phyloP scores from a whole-genome alignment of 2,888 invertebrate genomes.

The Cephus nigrinus region DNA sequence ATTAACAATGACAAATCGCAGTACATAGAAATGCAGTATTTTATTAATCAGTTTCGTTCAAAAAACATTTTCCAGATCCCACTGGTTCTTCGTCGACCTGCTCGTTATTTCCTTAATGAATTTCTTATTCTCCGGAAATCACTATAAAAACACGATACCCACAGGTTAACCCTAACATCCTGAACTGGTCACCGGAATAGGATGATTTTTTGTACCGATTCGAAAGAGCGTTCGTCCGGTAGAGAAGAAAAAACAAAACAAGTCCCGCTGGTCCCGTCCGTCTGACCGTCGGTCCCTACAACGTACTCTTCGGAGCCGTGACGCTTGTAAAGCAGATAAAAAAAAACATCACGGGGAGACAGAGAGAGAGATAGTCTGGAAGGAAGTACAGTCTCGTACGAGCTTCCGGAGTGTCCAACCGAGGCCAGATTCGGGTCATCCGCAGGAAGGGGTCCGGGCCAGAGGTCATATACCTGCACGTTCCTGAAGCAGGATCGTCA shows the following conservation, averaged over 20 bases:
- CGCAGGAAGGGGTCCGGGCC: constrained; percentile 33
- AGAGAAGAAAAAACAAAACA: constrained; percentile 10
- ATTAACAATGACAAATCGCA: not conserved
- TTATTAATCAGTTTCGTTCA: not conserved
- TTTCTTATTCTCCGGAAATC: not conserved
- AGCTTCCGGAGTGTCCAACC: constrained; percentile 22
- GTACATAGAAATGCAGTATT: not conserved
- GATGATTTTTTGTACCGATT: constrained; percentile 16
- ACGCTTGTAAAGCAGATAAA: not conserved
- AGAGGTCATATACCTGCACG: constrained; percentile 58
- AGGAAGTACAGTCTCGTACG: constrained; percentile 5
- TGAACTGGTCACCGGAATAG: constrained; percentile 22
- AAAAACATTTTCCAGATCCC: not conserved
- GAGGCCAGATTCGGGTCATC: constrained; percentile 30
- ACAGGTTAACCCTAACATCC: constrained; percentile 3
- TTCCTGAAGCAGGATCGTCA: constrained; percentile 30
- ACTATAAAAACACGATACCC: constrained; percentile 3
- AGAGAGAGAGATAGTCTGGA: constrained; percentile 21
- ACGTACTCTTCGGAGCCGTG: not conserved
- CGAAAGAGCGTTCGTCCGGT: constrained; percentile 18
- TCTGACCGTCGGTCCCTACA: not conserved
- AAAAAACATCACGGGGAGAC: not conserved
- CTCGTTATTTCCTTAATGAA: constrained; percentile 10
- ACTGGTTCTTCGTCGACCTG: not conserved
- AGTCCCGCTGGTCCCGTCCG: not conserved